Evolutionary conservation across 1,140 invertebrate genomes (phyloP), one percentile per base, ranked within the genome.

Genomic region (Chelonus insularis): DNA sequence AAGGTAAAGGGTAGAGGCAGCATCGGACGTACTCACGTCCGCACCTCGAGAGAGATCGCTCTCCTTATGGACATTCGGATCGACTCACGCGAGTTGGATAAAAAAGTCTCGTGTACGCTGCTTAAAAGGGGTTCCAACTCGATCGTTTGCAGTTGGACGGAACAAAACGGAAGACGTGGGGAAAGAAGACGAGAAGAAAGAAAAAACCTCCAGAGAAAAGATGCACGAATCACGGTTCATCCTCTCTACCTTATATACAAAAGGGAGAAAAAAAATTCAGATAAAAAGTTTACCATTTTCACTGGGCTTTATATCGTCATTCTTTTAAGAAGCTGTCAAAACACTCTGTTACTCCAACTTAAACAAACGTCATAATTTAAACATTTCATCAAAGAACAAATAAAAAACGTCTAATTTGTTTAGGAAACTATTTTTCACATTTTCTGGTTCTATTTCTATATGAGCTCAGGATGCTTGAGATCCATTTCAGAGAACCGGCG

Each of bases 61-160:
- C 62, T 64, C 41, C 62, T 64, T 64, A 64, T 64, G 62, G 62
- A 64, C 62, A 64, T 59, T 63, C 57, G 62, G 21, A 60, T 55
- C 56, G 57, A 37, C 50, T 59, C 37, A 54, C 51, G 23, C 52
- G 51, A 47, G 39, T 61, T 16, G 12, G 47, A 55, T 48, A 57
- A 62, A 62, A 62, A 62, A 48, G 34, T 6, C 14, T 36, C 12
- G 39, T 58, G 18, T 32, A 45, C 39, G 32, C 16, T 29, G 43
- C 50, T 57, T 57, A 57, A 47, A 57, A 57, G 56, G 56, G 56
- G 41, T 36, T 57, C 56, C 21, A 57, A 43, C 16, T 32, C 36
- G 32, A 34, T 34, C 32, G 32, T 1, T 14, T 9, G 16, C 8
- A 16, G 14, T 9, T 37, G 29, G 34, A 37, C 51, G 20, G n/a